phyloP scores from a whole-genome alignment of 2,797 vertebrate species.

The Threskiornis aethiopicus region DNA sequence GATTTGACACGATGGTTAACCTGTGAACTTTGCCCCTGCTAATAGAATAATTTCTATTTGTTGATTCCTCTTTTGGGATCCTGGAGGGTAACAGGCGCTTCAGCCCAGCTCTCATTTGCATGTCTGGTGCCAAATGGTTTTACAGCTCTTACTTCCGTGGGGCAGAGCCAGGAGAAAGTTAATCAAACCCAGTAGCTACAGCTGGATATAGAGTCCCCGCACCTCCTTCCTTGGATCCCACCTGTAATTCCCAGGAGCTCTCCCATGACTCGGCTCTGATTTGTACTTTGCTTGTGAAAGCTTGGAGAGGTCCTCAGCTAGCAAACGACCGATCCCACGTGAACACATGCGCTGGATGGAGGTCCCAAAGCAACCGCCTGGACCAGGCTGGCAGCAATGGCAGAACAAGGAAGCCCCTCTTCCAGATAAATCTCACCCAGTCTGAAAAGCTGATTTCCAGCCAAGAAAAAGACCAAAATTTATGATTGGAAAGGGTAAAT shows the following conservation, averaged over 20 bases:
- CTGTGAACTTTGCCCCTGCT: slow-evolving; percentile 48
- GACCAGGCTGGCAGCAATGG: background rate
- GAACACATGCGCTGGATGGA: accelerated
- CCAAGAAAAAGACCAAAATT: background rate
- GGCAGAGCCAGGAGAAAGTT: background rate
- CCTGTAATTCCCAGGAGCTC: background rate
- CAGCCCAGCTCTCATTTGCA: background rate
- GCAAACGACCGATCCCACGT: background rate
- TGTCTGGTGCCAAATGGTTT: slow-evolving; percentile 30
- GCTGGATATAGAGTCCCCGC: background rate
- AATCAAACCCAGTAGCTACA: background rate
- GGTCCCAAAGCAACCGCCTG: background rate
- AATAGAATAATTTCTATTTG: slow-evolving; percentile 69
- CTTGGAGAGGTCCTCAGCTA: background rate
- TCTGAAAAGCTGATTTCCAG: background rate
- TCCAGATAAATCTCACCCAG: background rate
- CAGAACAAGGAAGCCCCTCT: background rate
- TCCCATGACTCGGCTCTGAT: background rate
- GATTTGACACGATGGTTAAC: slow-evolving; percentile 65
- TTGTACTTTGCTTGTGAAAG: background rate
- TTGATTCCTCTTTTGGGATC: slow-evolving; percentile 51
- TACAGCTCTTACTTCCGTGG: background rate
- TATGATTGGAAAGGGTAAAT: background rate
- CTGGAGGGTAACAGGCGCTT: background rate
- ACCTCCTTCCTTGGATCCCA: background rate